A percentile compares a stretch with the other conserved stretches of the same genome.
Conservation (phyloP, 1,140 invertebrate genomes). For the Nasonia giraulti region DNA sequence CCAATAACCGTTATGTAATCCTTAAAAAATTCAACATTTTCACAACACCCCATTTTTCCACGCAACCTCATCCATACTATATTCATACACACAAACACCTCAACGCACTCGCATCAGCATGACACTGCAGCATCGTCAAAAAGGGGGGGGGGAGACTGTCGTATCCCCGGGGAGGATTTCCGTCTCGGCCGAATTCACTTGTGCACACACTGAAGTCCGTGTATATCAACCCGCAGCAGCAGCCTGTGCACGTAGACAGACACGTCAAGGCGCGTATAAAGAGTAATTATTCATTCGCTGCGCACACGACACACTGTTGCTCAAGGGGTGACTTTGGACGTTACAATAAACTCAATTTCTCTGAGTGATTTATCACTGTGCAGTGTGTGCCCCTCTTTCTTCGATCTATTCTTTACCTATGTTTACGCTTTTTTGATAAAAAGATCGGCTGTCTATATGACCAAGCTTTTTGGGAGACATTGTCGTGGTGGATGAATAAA, state of each 20-base stretch:
- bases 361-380: slow-evolving; percentile 29
- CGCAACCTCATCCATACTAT: no score
- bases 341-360: slow-evolving; percentile 39
- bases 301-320: not conserved
- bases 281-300: slow-evolving; percentile 18
- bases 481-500: no score
- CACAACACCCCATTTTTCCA: no score
- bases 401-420: not conserved
- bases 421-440: not conserved
- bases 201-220: not conserved
- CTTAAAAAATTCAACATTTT: no score
- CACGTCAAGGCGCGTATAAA: not conserved
- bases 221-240: not conserved
- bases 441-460: not conserved
- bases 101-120: not conserved
- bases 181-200: not conserved
- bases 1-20: no score
- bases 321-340: not conserved
- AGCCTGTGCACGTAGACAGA: not conserved
- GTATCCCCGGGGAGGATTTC: not conserved
- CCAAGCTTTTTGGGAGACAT: not conserved
- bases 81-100: no score
- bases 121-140: not conserved
- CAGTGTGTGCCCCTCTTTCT: not conserved
- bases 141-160: not conserved